Conservation (phyloP, 2,797 vertebrate genomes). For the Gambelia wislizenii region DNA sequence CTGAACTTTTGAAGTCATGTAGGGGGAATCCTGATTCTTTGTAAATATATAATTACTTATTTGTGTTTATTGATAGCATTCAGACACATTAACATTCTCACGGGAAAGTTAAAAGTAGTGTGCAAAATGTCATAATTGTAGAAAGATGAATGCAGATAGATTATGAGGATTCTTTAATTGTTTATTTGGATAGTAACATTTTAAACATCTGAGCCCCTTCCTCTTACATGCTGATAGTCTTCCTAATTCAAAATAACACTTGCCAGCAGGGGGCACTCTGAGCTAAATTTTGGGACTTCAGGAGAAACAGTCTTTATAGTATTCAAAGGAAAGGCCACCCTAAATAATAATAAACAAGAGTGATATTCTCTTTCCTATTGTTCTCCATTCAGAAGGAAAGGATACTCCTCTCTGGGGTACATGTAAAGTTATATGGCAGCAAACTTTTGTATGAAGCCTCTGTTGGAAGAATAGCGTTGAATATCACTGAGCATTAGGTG, state of each 20-base stretch:
- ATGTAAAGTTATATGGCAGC: background rate
- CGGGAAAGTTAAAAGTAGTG: background rate
- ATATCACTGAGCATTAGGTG: background rate
- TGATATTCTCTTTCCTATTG: background rate
- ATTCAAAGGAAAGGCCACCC: background rate
- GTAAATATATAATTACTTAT: slow-evolving; percentile 9
- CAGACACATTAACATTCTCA: background rate
- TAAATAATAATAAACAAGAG: slow-evolving; percentile 20
- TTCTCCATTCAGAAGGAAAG: background rate
- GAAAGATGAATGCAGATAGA: fast-evolving
- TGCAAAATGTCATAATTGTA: background rate
- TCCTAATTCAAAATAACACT: background rate
- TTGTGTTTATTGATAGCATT: background rate
- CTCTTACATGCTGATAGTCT: background rate
- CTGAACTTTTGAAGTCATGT: background rate
- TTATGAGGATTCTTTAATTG: background rate
- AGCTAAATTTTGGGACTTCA: slow-evolving; percentile 50
- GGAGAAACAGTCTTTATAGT: too few species aligned
- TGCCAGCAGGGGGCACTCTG: slow-evolving; percentile 64
- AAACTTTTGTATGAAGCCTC: slow-evolving; percentile 3
- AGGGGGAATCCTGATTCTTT: background rate
- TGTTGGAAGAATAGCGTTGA: slow-evolving; percentile 3
- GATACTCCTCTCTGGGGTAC: background rate
- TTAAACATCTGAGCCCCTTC: background rate
- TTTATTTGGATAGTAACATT: background rate